A percentile compares a stretch with the other conserved stretches of the same genome.
These are phyloP conservation scores for Cetonia aurata DNA, from an alignment of 2,888 invertebrate species.

Conservation along the genomic window DNA sequence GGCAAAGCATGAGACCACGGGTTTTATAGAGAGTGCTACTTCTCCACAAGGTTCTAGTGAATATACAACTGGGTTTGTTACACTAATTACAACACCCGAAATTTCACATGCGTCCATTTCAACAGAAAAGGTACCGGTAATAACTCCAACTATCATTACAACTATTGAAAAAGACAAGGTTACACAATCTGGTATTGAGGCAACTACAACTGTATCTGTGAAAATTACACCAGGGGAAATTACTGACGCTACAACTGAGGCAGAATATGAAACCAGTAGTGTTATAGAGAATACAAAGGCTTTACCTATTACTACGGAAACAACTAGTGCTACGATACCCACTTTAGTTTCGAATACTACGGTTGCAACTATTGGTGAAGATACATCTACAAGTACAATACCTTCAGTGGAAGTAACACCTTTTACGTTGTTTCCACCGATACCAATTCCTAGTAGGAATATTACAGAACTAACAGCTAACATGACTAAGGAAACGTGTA, in stretches of 20 bases:
- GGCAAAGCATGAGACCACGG: slow-evolving; percentile 47
- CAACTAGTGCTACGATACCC: neutral
- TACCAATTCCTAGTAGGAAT: slow-evolving; percentile 55
- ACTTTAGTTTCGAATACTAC: neutral
- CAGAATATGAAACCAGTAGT: slow-evolving; percentile 23
- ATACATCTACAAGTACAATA: neutral
- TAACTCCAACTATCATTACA: slow-evolving; percentile 20
- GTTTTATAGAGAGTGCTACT: slow-evolving; percentile 11
- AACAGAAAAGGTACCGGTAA: slow-evolving; percentile 40
- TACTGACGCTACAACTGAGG: neutral
- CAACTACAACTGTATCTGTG: neutral
- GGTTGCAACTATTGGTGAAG: neutral
- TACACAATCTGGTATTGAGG: neutral
- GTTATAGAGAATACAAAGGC: too few relatives aligned
- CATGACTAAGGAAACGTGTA: slow-evolving; percentile 69
- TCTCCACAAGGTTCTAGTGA: too few relatives aligned
- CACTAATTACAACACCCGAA: slow-evolving; percentile 13
- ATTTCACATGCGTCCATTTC: slow-evolving; percentile 17
- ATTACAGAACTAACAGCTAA: slow-evolving; percentile 65
- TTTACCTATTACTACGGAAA: neutral
- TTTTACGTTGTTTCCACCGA: slow-evolving; percentile 15
- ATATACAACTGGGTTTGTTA: slow-evolving; percentile 13
- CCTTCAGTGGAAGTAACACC: slow-evolving; percentile 12
- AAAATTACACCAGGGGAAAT: too few relatives aligned
- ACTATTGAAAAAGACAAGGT: slow-evolving; percentile 22